Evolutionary conservation across 1,140 invertebrate species (phyloP).

Genomic region (Drosophila parabipectinata): DNA sequence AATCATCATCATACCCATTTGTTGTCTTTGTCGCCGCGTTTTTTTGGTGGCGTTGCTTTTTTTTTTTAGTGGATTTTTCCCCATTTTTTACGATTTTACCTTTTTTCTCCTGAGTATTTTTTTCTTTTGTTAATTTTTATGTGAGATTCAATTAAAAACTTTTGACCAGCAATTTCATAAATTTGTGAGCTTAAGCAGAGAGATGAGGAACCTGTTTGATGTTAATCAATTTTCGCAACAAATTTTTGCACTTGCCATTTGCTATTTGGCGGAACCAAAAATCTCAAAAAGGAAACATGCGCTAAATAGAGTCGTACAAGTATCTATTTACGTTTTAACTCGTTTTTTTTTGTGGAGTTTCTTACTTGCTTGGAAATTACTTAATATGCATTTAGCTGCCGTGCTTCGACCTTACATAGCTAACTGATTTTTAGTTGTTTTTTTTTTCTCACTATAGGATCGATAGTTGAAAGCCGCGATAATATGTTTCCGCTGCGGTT

Average conservation of each 20-base stretch:
- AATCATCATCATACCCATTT: constrained; percentile 44
- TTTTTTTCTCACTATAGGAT: constrained; percentile 18
- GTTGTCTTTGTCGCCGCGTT: constrained; percentile 58
- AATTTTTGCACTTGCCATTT: constrained; percentile 80
- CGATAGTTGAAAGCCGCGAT: constrained; percentile 32
- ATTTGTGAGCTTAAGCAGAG: constrained; percentile 29
- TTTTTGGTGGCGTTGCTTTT: constrained; percentile 52
- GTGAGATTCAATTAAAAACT: constrained; percentile 70
- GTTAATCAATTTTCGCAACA: constrained; percentile 82
- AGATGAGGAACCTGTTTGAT: constrained; percentile 67
- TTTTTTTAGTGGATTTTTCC: constrained; percentile 25
- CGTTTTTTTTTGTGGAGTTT: constrained; percentile 11
- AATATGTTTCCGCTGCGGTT: constrained; percentile 55
- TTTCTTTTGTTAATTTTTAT: constrained; percentile 39
- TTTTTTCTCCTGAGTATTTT: constrained; percentile 9
- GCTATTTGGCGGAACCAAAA: constrained; percentile 28
- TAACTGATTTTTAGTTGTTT: constrained; percentile 9
- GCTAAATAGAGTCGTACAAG: constrained; percentile 34
- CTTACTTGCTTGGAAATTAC: constrained; percentile 60
- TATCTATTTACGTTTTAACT: constrained; percentile 44
- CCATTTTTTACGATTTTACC: constrained; percentile 16
- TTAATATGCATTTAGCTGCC: constrained; percentile 75
- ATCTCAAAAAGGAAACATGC: constrained; percentile 42
- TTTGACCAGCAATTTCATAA: constrained; percentile 68
- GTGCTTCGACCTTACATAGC: constrained; percentile 67